Evolutionary conservation across 2,113 vertebrate genomes (phyloP).

Genomic region (Ptyas mucosa): DNA sequence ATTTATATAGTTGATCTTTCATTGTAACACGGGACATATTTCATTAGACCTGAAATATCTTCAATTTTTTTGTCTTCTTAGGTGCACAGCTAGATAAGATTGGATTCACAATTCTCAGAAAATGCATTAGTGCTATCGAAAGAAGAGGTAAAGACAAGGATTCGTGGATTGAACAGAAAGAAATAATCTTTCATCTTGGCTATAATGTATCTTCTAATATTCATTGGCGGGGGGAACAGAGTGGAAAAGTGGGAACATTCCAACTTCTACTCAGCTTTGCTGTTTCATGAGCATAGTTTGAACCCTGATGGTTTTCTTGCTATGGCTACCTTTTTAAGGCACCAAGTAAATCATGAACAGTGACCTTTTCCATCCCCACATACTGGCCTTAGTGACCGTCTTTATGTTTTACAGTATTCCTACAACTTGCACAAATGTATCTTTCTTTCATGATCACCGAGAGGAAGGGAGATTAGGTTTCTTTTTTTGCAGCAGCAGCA

Average conservation of each 20-base stretch:
- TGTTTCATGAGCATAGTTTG: neutral
- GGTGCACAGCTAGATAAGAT: conserved; percentile 88
- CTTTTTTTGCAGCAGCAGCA: neutral
- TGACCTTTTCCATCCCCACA: neutral
- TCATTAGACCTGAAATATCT: conserved; percentile 15
- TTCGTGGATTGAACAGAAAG: neutral
- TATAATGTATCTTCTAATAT: neutral
- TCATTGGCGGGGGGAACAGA: neutral
- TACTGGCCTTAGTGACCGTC: neutral
- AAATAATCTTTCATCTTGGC: neutral
- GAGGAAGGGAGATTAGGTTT: neutral
- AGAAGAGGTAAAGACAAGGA: conserved; percentile 80
- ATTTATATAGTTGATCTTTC: neutral
- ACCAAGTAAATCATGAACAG: neutral
- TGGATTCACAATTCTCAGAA: conserved; percentile 86
- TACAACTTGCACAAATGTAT: neutral
- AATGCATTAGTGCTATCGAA: conserved; percentile 89
- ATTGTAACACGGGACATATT: neutral
- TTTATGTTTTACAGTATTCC: neutral
- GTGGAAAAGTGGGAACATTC: neutral
- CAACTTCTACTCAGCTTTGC: neutral
- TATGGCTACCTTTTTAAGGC: neutral
- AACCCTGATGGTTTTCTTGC: neutral
- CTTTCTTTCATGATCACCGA: neutral
- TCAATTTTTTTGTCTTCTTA: conserved; percentile 43